Evolutionary conservation across 1,140 invertebrate genomes (phyloP).

Genomic region (Meloidogyne floridensis): DNA sequence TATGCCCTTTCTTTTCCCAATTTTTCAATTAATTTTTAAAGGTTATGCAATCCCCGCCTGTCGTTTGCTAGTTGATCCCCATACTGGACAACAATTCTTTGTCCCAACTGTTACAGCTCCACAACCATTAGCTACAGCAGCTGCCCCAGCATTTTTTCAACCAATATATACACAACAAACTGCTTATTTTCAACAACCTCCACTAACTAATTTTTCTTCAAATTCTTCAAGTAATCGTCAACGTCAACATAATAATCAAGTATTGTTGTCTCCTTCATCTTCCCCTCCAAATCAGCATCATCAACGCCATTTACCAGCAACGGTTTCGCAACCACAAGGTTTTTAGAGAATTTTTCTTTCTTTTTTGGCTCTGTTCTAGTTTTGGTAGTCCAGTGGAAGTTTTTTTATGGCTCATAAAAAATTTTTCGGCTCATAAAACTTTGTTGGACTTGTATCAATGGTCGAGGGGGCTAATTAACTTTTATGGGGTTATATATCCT

Average conservation of each 20-base stretch:
- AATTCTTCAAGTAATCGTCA: not conserved
- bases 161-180: constrained; percentile 16
- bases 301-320: not conserved
- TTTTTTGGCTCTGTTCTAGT: too few species aligned
- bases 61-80: constrained; percentile 44
- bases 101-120: constrained; percentile 27
- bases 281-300: not conserved
- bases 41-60: constrained; percentile 15
- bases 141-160: constrained; percentile 26
- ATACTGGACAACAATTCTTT: constrained; percentile 50
- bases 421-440: too few species aligned
- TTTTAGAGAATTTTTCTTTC: not conserved
- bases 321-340: not conserved
- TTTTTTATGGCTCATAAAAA: too few species aligned
- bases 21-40: not conserved
- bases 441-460: too few species aligned
- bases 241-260: not conserved
- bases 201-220: not conserved
- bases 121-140: not conserved
- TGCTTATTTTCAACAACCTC: not conserved
- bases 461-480: too few species aligned
- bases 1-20: too few species aligned
- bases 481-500: too few species aligned
- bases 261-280: not conserved
- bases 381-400: too few species aligned